Conservation (phyloP, 2,888 invertebrate species). For the Amaurobius ferox region DNA sequence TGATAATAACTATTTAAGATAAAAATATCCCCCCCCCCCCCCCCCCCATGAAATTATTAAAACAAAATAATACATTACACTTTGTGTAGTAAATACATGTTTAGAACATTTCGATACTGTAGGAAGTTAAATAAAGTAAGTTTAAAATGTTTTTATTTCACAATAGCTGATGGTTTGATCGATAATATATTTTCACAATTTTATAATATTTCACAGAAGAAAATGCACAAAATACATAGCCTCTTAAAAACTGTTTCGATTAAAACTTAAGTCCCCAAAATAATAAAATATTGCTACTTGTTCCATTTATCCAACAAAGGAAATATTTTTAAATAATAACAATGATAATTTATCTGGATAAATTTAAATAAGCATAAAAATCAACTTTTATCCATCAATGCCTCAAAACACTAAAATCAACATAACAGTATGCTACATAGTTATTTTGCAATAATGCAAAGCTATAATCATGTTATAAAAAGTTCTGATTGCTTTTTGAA, state of each 20-base stretch:
- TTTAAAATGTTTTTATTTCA: conserved; percentile 66
- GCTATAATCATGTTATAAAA: background rate
- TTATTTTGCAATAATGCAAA: background rate
- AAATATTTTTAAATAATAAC: background rate
- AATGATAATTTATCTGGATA: background rate
- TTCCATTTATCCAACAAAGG: background rate
- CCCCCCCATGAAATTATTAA: no score
- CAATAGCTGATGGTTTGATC: conserved; percentile 53
- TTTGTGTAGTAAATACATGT: no score
- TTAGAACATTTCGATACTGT: no score
- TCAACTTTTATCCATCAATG: background rate
- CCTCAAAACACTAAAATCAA: no score
- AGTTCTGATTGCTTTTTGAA: background rate
- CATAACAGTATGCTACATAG: background rate
- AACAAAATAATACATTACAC: no score
- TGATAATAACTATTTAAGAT: no score
- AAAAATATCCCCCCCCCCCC: no score
- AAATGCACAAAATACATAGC: conserved; percentile 5
- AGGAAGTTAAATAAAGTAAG: background rate
- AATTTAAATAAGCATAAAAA: background rate
- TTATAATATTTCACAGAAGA: background rate
- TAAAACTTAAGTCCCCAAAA: background rate
- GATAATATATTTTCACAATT: conserved; percentile 34
- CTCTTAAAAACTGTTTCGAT: no score
- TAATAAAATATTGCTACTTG: background rate